phyloP scores from a whole-genome alignment of 2,797 vertebrate species.

The Discoglossus pictus region DNA sequence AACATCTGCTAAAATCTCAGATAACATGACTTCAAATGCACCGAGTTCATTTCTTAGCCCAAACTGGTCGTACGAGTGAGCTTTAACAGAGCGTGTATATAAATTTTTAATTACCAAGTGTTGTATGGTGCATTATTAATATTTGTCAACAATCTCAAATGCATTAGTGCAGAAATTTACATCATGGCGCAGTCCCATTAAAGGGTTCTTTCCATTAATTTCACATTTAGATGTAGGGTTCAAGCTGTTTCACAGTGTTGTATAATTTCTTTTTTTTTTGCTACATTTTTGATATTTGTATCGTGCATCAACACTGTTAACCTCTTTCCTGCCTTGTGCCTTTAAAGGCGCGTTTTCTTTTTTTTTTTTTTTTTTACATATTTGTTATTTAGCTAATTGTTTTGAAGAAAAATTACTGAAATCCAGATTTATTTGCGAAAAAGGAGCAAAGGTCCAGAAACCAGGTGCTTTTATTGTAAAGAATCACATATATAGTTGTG shows the following conservation, averaged over 20 bases:
- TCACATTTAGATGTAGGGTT: conserved; percentile 59
- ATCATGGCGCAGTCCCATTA: conserved; percentile 26
- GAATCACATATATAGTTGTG: too few species aligned
- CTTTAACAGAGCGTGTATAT: conserved; percentile 72
- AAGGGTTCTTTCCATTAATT: conserved; percentile 61
- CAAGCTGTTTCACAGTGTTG: conserved; percentile 23
- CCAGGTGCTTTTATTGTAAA: too few species aligned
- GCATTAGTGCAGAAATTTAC: conserved; percentile 19
- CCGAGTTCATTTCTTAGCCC: conserved; percentile 68
- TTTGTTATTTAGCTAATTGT: too few species aligned
- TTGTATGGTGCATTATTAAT: conserved; percentile 73
- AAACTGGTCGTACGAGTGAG: conserved; percentile 66
- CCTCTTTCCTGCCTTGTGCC: conserved; percentile 6
- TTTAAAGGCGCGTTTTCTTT: too few species aligned
- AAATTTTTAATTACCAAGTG: conserved; percentile 77
- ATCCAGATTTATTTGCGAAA: too few species aligned
- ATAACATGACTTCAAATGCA: conserved; percentile 69
- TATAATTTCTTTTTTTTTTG: conserved; percentile 41
- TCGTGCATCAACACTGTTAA: conserved; percentile 32
- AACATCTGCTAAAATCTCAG: conserved; percentile 70
- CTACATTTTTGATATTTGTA: conserved; percentile 35
- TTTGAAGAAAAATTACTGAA: too few species aligned
- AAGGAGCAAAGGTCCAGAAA: too few species aligned
- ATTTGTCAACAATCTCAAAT: conserved; percentile 61
- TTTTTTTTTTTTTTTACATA: too few species aligned